Evolutionary conservation across 2,113 vertebrate genomes (phyloP), one percentile per base, ranked within the genome.

Genomic region (Ameiurus melas): DNA sequence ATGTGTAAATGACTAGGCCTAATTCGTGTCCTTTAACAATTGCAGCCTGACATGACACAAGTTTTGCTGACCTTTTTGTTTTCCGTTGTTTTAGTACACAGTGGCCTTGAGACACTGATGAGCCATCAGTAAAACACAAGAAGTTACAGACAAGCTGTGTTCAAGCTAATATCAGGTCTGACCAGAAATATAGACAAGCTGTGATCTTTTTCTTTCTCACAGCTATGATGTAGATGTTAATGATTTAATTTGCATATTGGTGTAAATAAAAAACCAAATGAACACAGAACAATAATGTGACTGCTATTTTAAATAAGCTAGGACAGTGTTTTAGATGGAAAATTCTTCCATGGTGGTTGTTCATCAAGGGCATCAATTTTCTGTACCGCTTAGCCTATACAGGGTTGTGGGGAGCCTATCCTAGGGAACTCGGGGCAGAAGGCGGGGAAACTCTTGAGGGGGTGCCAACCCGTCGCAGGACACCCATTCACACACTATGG

Each of bases 1-100:
- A 30, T 30, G 27, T 80, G 53, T 60, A 36, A 60, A 83, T 83
- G 62, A 62, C 57, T 39, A 36, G 57, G 19, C 17, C 7, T 20
- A 43, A 43, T 39, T 57, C 12, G 33, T 25, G 10, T 83, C 16
- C 20, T 33, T 83, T 62, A 4, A 19, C 9, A 39, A 64, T 36
- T 82, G 82, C 58, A 47, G n/a, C 30, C 86, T 87, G 89, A 86
- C 68, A 71, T 81, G 68, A 83, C 25, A 57, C 14, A 33, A 88
- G 79, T 36, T 68, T 51, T 17, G 51, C 36, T 88, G 87, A 84
- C 87, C 71, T 86, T 88, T 43, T 33, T 84, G 33, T 82, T 86
- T 75, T 79, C 70, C 71, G 33, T 90, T 85, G 85, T 87, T 89
- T 90, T 87, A 85, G 57, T 86, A 39, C 58, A 60, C 87, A 5